phyloP scores from a whole-genome alignment of 2,797 vertebrate genomes.

The Diceros bicornis region DNA sequence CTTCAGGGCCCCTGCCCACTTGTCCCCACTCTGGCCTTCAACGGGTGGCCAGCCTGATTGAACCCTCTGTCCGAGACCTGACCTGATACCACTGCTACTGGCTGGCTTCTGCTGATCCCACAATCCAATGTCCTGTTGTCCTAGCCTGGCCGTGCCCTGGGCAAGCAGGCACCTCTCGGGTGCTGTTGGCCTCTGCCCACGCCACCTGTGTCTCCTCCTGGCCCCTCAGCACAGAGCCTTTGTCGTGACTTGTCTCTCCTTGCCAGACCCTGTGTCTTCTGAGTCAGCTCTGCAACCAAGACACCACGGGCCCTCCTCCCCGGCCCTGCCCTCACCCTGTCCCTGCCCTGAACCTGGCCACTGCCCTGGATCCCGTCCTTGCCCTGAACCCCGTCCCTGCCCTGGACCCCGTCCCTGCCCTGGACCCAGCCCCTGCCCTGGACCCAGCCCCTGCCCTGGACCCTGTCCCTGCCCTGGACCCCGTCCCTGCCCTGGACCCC shows the following conservation, averaged over 20 bases:
- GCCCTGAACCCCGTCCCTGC: too few species aligned
- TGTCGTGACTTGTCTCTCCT: not conserved
- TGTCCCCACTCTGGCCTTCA: rapidly evolving
- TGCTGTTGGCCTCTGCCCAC: not conserved
- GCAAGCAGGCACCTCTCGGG: rapidly evolving
- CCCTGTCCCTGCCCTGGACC: too few species aligned
- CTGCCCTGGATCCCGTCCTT: too few species aligned
- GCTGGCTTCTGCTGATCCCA: rapidly evolving
- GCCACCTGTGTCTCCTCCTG: not conserved
- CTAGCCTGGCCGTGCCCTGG: not conserved
- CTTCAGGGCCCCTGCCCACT: rapidly evolving
- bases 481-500: too few species aligned
- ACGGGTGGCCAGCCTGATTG: rapidly evolving
- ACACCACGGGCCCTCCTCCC: too few species aligned
- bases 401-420: not conserved
- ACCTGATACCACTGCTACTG: rapidly evolving
- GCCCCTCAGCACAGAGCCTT: not conserved
- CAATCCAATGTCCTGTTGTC: too few species aligned
- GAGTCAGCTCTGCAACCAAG: not conserved
- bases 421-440: rapidly evolving
- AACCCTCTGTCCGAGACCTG: not conserved
- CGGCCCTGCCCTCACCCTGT: too few species aligned
- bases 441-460: too few species aligned
- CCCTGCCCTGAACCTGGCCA: not conserved
- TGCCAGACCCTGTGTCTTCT: not conserved